phyloP scores from a whole-genome alignment of 2,797 vertebrate species.

The Acridotheres tristis region DNA sequence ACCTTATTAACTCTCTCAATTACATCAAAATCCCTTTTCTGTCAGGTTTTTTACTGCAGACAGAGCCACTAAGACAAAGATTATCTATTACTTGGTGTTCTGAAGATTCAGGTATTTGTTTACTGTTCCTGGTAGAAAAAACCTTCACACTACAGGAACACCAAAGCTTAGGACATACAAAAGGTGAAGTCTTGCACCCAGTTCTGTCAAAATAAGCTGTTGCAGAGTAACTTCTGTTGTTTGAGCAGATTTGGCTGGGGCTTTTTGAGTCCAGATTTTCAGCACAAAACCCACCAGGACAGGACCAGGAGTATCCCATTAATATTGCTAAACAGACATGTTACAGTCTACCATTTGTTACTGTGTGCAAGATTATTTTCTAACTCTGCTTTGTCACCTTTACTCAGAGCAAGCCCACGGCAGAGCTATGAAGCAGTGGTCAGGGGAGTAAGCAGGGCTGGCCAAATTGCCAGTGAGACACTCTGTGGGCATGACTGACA shows the following conservation, averaged over 20 bases:
- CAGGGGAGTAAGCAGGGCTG: neutral
- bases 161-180: neutral
- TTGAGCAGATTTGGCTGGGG: neutral
- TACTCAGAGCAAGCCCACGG: neutral
- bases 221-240: neutral
- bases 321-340: neutral
- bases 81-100: neutral
- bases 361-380: rapidly evolving
- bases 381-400: neutral
- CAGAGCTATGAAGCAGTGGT: rapidly evolving
- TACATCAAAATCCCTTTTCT: neutral
- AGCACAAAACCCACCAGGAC: neutral
- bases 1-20: neutral
- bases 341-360: neutral
- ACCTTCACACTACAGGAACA: neutral
- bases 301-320: neutral
- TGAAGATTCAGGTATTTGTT: neutral
- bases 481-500: neutral
- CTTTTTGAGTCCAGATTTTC: neutral
- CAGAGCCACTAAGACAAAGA: neutral
- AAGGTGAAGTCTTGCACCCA: neutral
- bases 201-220: neutral
- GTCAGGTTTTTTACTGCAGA: neutral
- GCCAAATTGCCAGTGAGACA: neutral
- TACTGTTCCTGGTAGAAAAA: neutral